Conservation (phyloP, 2,888 invertebrate species). For the Nephrotoma appendiculata region DNA sequence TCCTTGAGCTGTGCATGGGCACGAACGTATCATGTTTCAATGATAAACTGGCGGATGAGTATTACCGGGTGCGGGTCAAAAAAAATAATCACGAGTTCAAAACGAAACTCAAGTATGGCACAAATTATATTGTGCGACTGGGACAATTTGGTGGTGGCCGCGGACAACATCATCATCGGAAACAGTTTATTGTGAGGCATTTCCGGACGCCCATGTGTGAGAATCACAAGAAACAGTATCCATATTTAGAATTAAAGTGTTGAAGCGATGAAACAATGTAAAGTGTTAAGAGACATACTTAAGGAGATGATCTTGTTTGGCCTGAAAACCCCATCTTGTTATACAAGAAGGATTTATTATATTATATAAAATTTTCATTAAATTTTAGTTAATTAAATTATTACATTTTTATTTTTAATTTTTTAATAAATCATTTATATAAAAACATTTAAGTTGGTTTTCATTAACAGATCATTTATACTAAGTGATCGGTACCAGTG, state of each 20-base stretch:
- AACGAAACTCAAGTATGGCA: slow-evolving; percentile 26
- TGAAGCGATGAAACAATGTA: background rate
- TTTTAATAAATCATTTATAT: background rate
- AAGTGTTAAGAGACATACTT: background rate
- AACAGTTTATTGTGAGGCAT: background rate
- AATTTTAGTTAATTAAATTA: background rate
- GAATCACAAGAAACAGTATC: background rate
- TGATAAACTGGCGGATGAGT: background rate
- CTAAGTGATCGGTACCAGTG: too few species aligned
- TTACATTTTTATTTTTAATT: background rate
- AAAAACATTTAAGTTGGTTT: background rate
- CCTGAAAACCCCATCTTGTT: background rate
- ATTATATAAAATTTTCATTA: background rate
- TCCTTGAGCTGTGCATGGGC: background rate
- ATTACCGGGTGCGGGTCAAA: background rate
- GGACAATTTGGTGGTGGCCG: slow-evolving; percentile 9
- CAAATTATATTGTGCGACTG: slow-evolving; percentile 25
- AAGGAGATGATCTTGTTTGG: background rate
- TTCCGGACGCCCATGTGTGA: background rate
- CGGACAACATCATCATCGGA: background rate
- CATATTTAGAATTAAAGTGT: background rate
- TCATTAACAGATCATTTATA: too few species aligned
- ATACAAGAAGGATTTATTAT: background rate
- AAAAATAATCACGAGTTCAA: slow-evolving; percentile 21
- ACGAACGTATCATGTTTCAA: background rate